Percentiles rank a stretch among this genome's conserved stretches.
These are phyloP conservation scores for Yponomeuta cagnagella DNA, from an alignment of 2,888 invertebrate genomes.

Conservation along the genomic window DNA sequence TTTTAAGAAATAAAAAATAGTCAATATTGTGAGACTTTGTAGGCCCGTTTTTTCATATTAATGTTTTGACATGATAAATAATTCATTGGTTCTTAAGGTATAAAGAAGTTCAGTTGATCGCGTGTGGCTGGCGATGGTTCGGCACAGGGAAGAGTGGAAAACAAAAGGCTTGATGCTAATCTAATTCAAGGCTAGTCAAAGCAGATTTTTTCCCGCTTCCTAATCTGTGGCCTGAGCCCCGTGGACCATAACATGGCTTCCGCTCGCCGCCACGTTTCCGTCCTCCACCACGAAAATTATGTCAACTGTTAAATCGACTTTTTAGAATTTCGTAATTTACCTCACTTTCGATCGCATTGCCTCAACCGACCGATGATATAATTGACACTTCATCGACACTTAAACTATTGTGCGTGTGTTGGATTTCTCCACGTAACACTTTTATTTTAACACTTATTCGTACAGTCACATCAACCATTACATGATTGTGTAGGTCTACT, in stretches of 20 bases:
- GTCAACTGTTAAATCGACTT: slow-evolving; percentile 56
- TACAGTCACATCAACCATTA: too few species aligned
- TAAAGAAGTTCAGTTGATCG: too few species aligned
- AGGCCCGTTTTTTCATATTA: too few species aligned
- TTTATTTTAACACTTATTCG: too few species aligned
- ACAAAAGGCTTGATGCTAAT: neutral
- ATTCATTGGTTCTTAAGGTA: too few species aligned
- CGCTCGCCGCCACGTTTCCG: slow-evolving; percentile 57
- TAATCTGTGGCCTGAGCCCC: slow-evolving; percentile 33
- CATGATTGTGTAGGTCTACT: too few species aligned
- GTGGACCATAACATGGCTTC: slow-evolving; percentile 67
- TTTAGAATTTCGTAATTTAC: slow-evolving; percentile 42
- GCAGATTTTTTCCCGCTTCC: neutral
- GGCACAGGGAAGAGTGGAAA: too few species aligned
- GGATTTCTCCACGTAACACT: neutral
- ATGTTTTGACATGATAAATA: too few species aligned
- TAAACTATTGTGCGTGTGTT: neutral
- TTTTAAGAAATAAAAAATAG: too few species aligned
- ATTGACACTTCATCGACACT: slow-evolving; percentile 3
- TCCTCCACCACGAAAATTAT: slow-evolving; percentile 58
- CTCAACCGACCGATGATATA: slow-evolving; percentile 13
- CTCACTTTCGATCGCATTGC: slow-evolving; percentile 23
- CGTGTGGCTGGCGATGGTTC: too few species aligned
- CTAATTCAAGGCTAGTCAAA: neutral
- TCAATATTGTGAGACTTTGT: too few species aligned